Base-by-base conservation (phyloP, 2,888 invertebrate species). In the Galerucella nymphaeae region DNA sequence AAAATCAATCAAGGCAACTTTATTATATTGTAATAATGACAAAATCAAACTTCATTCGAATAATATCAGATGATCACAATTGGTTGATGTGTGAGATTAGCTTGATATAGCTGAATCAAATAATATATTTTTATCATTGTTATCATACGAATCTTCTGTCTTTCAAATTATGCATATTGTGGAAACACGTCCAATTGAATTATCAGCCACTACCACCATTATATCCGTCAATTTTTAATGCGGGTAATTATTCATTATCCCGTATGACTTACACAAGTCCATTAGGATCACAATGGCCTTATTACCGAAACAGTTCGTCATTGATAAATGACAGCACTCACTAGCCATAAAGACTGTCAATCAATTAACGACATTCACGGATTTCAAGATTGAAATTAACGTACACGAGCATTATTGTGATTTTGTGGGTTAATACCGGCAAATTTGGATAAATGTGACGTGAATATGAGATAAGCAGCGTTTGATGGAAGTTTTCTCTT, bases 311-410 rank as follows among this genome's bases (percentile, higher is more conserved):
- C 62, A 57, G 55, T 23, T 57, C 50, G 61, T 71, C 71, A 62
- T 66, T 66, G 71, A 71, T 62, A 59, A 63, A 71, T 67, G 71
- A 71, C 71, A 71, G 66, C 62, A 62, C 53, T 71, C 66, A 63
- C n/a, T 57, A 62, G 62, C 18, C 71, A 70, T 55, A 63, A 62
- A 69, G 53, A 69, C 62, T 20, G 50, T 63, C 70, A 23, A 63
- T 70, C 61, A 70, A 70, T 70, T 70, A 69, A 62, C 30, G 55
- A 67, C 48, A 67, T 59, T 59, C 59, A 67, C 16, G 13, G 30
- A 70, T 48, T 70, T 64, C 38, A 63, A 57, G 63, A 38, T 61
- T 59, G 38, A 18, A 48, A 41, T 67, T 59, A 16, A 9, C 9
- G 14, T 30, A 45, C 9, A 16, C n/a, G 50, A 50, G 14, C 45